These are phyloP conservation scores for Orchestia grillus DNA, from an alignment of 1,140 invertebrate genomes.

Conservation along the genomic window DNA sequence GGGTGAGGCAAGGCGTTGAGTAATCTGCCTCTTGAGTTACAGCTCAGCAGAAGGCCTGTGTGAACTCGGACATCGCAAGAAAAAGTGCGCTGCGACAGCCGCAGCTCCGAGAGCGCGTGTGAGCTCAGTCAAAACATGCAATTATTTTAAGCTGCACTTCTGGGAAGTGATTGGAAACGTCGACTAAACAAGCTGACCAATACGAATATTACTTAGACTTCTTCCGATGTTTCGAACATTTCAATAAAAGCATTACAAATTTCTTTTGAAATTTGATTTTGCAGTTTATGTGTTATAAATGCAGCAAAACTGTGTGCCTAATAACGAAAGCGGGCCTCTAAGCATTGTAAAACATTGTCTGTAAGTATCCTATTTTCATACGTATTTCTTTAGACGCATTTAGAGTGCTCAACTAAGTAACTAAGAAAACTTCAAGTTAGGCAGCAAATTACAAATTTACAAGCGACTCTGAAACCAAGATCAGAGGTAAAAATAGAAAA, in stretches of 20 bases:
- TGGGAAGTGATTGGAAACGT: not conserved
- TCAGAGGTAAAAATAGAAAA: too few species aligned
- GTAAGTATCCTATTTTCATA: not conserved
- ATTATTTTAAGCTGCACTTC: not conserved
- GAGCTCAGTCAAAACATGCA: not conserved
- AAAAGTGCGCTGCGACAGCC: not conserved
- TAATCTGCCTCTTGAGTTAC: not conserved
- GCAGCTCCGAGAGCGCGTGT: not conserved
- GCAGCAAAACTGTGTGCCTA: not conserved
- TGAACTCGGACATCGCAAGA: not conserved
- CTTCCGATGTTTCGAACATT: not conserved
- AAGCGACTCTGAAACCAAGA: too few species aligned
- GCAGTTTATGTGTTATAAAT: not conserved
- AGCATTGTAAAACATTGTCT: not conserved
- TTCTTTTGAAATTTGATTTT: not conserved
- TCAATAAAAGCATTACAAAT: not conserved
- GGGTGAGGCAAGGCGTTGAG: not conserved
- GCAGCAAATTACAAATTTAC: too few species aligned
- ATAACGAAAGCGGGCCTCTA: not conserved
- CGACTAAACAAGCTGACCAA: not conserved
- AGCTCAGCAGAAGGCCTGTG: not conserved
- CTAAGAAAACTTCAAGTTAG: too few species aligned
- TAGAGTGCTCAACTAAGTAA: too few species aligned
- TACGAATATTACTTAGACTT: not conserved
- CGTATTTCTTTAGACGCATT: not conserved